phyloP scores from a whole-genome alignment of 2,797 vertebrate genomes.

The Cynodonichthys magdalenae region DNA sequence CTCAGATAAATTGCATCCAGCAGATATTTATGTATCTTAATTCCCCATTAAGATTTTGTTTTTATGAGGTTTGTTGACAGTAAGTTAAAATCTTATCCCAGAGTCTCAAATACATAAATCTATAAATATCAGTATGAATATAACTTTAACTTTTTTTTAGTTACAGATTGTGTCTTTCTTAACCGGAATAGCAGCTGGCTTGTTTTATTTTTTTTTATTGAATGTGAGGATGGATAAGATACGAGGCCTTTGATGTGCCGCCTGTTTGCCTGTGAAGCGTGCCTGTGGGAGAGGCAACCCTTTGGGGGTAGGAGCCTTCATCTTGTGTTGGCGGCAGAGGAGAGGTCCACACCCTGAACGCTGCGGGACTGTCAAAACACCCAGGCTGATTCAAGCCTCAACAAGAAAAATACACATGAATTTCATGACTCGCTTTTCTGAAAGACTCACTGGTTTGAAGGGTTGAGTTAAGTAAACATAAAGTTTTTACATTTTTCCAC shows the following conservation, averaged over 20 bases:
- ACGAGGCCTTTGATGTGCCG: constrained; percentile 59
- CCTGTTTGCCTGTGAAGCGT: constrained; percentile 49
- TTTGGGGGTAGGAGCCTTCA: constrained; percentile 57
- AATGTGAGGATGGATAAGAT: constrained; percentile 34
- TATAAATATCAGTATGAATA: background rate
- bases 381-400: constrained; percentile 13
- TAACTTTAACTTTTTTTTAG: constrained; percentile 15
- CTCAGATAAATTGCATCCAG: no score
- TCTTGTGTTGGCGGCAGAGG: constrained; percentile 51
- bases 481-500: background rate
- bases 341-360: constrained; percentile 19
- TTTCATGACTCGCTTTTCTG: background rate
- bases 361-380: constrained; percentile 17
- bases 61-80: background rate
- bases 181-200: constrained; percentile 43
- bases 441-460: constrained; percentile 6
- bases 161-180: constrained; percentile 1
- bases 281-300: constrained; percentile 52
- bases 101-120: background rate
- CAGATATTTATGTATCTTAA: no score
- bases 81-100: background rate
- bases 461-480: background rate
- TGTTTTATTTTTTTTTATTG: constrained; percentile 23
- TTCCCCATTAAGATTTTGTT: background rate
- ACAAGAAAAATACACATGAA: constrained; percentile 2